Evolutionary conservation across 2,888 invertebrate species (phyloP).

Genomic region (Hesperia comma): DNA sequence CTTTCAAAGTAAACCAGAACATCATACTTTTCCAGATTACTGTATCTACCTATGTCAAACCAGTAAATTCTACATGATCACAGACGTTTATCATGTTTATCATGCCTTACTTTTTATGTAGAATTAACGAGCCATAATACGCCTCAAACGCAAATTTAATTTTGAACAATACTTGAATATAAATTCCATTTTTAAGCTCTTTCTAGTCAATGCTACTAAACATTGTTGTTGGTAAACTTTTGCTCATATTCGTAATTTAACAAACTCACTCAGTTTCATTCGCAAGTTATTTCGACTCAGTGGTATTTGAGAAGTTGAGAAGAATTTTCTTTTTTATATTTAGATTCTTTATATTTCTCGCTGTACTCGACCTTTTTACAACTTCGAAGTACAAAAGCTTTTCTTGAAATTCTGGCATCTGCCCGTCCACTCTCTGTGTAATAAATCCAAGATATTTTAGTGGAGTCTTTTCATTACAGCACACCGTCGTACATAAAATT

Average conservation of each 20-base stretch:
- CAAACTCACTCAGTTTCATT: conserved; percentile 8
- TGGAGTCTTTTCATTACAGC: conserved; percentile 5
- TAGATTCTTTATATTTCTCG: conserved; percentile 16
- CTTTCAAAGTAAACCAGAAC: too few species aligned
- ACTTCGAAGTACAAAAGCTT: conserved; percentile 11
- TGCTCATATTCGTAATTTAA: neutral
- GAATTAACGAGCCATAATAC: neutral
- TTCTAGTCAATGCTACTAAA: neutral
- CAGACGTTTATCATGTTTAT: too few species aligned
- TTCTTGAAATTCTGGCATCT: conserved; percentile 13
- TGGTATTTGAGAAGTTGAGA: conserved; percentile 11
- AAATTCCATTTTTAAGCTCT: neutral
- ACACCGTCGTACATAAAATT: neutral
- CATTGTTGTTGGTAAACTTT: conserved; percentile 1
- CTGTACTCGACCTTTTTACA: conserved; percentile 15
- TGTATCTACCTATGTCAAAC: too few species aligned
- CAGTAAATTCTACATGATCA: too few species aligned
- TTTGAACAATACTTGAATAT: neutral
- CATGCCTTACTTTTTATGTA: conserved; percentile 1
- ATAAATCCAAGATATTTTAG: conserved; percentile 13
- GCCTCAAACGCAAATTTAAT: neutral
- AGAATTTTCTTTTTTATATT: conserved; percentile 13
- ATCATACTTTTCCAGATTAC: too few species aligned
- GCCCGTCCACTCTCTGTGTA: conserved; percentile 8
- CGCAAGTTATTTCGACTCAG: conserved; percentile 7